Evolutionary conservation across 2,797 vertebrate genomes (phyloP).

Genomic region (Chaenodraco wilsoni): DNA sequence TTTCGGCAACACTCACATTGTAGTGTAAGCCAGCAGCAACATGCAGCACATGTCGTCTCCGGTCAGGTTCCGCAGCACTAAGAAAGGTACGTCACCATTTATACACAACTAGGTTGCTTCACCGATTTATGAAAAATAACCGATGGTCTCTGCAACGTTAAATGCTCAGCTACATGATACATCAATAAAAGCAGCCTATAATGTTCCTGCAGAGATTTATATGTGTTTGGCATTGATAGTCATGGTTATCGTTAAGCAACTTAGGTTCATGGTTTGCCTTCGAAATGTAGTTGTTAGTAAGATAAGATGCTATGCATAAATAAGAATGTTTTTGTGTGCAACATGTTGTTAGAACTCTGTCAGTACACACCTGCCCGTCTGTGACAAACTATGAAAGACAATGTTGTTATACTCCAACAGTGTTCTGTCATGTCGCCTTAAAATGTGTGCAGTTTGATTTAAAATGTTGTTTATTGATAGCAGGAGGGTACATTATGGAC

Average conservation of each 20-base stretch:
- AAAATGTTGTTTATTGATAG: background rate
- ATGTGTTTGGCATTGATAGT: background rate
- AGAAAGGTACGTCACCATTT: conserved; percentile 60
- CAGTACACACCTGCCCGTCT: background rate
- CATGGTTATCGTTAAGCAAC: background rate
- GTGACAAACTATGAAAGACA: background rate
- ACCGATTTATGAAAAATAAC: background rate
- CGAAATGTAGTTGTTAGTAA: background rate
- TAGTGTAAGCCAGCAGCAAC: background rate
- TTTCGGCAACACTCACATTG: background rate
- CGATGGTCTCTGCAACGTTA: background rate
- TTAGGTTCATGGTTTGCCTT: background rate
- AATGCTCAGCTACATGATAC: background rate
- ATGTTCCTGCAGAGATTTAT: background rate
- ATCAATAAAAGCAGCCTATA: background rate
- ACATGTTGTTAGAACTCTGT: background rate
- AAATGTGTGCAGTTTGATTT: background rate
- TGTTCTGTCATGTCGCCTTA: background rate
- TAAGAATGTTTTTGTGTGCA: background rate
- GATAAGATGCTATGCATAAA: too few relatives aligned
- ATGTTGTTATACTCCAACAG: background rate
- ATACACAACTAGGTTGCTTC: background rate
- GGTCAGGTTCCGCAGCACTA: conserved; percentile 68
- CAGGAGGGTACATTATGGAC: background rate
- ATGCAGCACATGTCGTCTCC: conserved; percentile 81